Conservation (phyloP, 2,797 vertebrate species). For the Orestias chungarensis region DNA sequence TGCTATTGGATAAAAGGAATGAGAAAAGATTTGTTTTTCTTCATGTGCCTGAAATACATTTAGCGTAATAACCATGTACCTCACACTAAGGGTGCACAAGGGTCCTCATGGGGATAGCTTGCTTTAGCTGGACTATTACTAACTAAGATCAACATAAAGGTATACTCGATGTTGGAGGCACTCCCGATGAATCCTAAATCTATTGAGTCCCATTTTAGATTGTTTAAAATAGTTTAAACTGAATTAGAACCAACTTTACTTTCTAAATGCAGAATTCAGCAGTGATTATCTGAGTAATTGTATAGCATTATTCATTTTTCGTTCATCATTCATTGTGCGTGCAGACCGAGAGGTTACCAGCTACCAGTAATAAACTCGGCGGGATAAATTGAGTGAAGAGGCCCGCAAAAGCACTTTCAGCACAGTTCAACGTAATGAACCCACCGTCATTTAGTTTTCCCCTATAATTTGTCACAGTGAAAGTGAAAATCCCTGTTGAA, state of each 20-base stretch:
- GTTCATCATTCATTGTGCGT: neutral
- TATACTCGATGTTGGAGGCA: neutral
- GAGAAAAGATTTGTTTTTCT: too few relatives aligned
- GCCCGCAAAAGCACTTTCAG: neutral
- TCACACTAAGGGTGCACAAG: too few relatives aligned
- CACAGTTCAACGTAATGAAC: neutral
- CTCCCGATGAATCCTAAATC: neutral
- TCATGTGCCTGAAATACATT: too few relatives aligned
- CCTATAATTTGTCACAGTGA: neutral
- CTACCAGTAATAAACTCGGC: neutral
- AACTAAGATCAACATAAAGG: neutral
- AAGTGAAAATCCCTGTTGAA: neutral
- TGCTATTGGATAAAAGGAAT: too few relatives aligned
- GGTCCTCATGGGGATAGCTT: too few relatives aligned
- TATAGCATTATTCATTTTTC: neutral
- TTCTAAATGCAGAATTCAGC: neutral
- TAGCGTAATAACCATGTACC: too few relatives aligned
- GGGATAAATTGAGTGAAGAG: neutral
- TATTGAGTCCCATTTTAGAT: neutral
- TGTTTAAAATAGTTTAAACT: neutral
- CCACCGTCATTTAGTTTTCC: conserved; percentile 5
- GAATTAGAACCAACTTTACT: neutral
- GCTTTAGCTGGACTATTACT: too few relatives aligned
- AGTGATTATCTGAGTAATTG: neutral
- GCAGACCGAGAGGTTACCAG: neutral